Base-by-base conservation (phyloP, 2,113 vertebrate species). In the Sorex araneus region DNA sequence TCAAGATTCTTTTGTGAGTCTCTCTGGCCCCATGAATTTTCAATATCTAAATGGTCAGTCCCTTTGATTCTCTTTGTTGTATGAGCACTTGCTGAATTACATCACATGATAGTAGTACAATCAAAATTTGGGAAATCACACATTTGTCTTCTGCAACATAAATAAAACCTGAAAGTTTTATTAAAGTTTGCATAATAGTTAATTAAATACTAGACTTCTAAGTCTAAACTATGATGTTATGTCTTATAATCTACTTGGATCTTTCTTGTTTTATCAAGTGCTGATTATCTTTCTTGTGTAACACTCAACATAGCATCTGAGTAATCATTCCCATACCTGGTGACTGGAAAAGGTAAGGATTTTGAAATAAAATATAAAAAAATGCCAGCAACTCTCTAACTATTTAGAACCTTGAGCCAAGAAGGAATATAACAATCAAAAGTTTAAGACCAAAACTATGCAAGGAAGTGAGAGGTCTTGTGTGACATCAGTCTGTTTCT, bases 371-470 rank as follows among this genome's bases (percentile, higher is more conserved):
- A 71, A 15, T 60, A 36, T 87, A 73, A 54, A n/a, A 66, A 50
- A 91, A 94, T 71, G 5, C 0, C 16, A 50, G 18, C 30, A 30
- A 19, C 78, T 25, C 54, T 67, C 77, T 47, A 82, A 25, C 67
- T 67, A 73, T 82, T 76, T 75, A 63, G n/a, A 85, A 73, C 1
- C 18, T 84, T 91, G 84, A 69, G 18, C 12, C 40, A 95, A 82
- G 69, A 76, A 13, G 50, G 23, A 93, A 94, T 87, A 81, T 81
- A 89, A 54, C 10, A 60, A 60, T 60, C 15, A 71, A 79, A 32
- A 91, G 2, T 40, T 43, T 75, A 82, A 86, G 30, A 64, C 23
- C 13, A 60, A 54, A 80, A 86, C 45, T 34, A 40, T 40, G 6
- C 16, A 78, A 82, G 54, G 50, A 70, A 93, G 36, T 67, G 28